Evolutionary conservation across 2,113 vertebrate genomes (phyloP), one percentile per base, ranked within the genome.

Genomic region (Poeciliopsis retropinna): DNA sequence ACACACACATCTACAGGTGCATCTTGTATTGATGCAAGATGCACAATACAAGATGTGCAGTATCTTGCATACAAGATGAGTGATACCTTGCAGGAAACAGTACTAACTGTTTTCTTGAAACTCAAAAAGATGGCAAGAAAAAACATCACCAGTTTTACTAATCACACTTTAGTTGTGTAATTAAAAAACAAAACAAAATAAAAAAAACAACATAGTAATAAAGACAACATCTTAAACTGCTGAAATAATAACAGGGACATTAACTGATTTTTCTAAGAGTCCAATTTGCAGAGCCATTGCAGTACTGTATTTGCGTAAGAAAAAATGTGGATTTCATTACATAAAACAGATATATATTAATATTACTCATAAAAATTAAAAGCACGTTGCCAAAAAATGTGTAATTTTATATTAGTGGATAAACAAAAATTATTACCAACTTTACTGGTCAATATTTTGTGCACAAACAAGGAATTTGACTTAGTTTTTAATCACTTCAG

Each of bases 251-350:
- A 87, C 75, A 22, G 62, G 86, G 86, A 85, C 82, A 87, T 85
- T 66, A 79, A 29, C 79, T 34, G 67, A 85, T 85, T 85, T 54
- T 32, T 68, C 67, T 10, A 72, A 60, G 60, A 51, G 37, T 76
- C 73, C 71, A 60, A 73, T 78, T 75, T 79, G 76, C 84, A 79
- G 78, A 64, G 72, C 60, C 25, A 85, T 72, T 85, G 63, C 70
- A 71, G 76, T 78, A 27, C 75, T 12, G n/a, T 61, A 73, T 84
- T 39, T 70, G 64, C 47, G 84, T 76, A 76, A 41, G 39, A 63
- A 32, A 64, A 44, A 60, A 17, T 37, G 37, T 37, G 37, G 65
- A 60, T 60, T 39, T 54, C 11, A 17, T 57, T 75, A 34, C 22
- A 51, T 34, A 32, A 65, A 75, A 39, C 15, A 17, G 1, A 14